Base-by-base conservation (phyloP, 2,888 invertebrate species). In the Hydraecia micacea region DNA sequence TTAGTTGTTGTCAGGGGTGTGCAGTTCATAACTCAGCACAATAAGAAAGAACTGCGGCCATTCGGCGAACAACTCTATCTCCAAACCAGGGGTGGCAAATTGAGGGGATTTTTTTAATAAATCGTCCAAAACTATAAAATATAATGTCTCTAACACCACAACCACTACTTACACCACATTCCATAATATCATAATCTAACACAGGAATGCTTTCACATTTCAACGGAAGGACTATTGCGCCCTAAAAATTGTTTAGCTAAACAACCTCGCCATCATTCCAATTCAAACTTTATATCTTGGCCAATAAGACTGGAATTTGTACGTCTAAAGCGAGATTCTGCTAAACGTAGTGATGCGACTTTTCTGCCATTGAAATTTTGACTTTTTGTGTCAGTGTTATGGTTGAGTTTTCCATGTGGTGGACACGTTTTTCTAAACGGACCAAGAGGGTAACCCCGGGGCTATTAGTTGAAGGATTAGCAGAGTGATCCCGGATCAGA, bases 141-240 rank as follows among this genome's bases (percentile, higher is more conserved):
- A 86, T 90, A 90, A 90, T 89, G 88, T 89, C 87, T 80, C 78
- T 74, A 81, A 80, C 88, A 89, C 89, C 89, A 91, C 89, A 89
- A 92, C 90, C 88, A 90, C 91, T 92, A 93, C 93, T 94, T 93
- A 93, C 91, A 92, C 90, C 91, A 91, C 91, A 91, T 92, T 93
- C 92, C 91, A 89, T 95, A 95, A 96, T 95, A 96, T 95, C 94
- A 96, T 96, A 96, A 96, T 96, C 96, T 96, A 95, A 97, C 96
- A 97, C 88, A 91, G 95, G 96, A 97, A 97, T 96, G 96, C 96
- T 97, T 95, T 97, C 93, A 96, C 95, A 94, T 95, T 94, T 92
- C 92, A 89, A 91, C 92, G 90, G 85, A 88, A 91, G 90, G 90
- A 86, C 89, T 92, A 85, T 88, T 90, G 87, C 93, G 91, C 94